Conservation (phyloP, 2,113 vertebrate genomes). For the Ia io region DNA sequence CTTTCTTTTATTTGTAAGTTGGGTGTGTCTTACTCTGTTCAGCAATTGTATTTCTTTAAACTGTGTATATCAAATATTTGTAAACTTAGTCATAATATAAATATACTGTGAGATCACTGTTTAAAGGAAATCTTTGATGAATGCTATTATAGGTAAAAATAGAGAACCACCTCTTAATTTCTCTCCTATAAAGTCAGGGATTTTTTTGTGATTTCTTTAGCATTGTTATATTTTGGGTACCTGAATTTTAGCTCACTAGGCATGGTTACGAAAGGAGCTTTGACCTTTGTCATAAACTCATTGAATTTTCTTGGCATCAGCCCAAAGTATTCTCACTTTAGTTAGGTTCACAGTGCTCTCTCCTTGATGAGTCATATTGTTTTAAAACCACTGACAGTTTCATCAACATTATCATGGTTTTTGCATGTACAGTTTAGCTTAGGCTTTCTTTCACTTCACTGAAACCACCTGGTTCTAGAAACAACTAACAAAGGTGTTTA, state of each 20-base stretch:
- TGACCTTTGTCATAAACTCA: neutral
- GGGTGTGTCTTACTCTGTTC: neutral
- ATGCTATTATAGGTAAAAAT: neutral
- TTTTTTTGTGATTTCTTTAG: neutral
- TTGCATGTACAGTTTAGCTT: neutral
- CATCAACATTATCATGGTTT: neutral
- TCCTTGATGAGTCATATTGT: neutral
- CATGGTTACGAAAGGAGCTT: neutral
- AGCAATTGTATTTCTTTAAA: conserved; percentile 3
- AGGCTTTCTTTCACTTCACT: neutral
- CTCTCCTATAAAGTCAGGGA: neutral
- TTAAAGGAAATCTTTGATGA: conserved; percentile 10
- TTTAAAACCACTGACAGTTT: neutral
- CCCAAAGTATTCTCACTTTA: neutral
- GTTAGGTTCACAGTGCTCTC: neutral
- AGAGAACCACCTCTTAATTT: neutral
- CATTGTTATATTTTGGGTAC: neutral
- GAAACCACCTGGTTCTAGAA: conserved; percentile 10
- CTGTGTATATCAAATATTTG: neutral
- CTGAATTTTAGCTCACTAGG: neutral
- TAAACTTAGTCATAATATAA: neutral
- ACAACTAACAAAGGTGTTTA: conserved; percentile 18
- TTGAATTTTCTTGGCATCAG: neutral
- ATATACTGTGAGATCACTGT: neutral
- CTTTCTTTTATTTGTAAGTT: conserved; percentile 18